Evolutionary conservation across 2,888 invertebrate species (phyloP), one percentile per base, ranked within the genome.

Genomic region (Rhaphigaster nebulosa): DNA sequence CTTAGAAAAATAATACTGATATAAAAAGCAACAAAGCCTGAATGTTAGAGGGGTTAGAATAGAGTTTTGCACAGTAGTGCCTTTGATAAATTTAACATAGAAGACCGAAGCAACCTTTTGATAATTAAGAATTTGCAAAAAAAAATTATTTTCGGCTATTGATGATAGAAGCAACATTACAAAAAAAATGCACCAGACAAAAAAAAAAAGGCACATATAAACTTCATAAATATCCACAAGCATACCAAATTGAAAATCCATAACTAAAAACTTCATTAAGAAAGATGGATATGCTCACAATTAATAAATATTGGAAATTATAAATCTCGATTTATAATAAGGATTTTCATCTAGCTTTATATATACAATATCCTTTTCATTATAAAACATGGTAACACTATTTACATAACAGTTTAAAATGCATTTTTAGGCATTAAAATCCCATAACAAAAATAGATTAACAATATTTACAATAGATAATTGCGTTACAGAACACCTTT

Each of bases 401-500:
- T 84, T 84, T 84, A 84, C 84, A 84, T 15, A 84, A 45, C 45
- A 45, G n/a, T 84, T 84, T 45, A 84, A 84, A 84, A 84, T 26
- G 45, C 20, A 84, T 50, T 84, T 80, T 45, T 45, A 84, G 50
- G 50, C 45, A 84, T 84, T 84, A 84, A 84, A 76, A 84, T 84
- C n/a, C 45, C 45, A 45, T 84, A 84, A 84, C 84, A 84, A 84
- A 84, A 45, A 84, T 84, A 84, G 84, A 45, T 13, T 50, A 84
- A 84, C 84, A 84, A 45, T 84, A 45, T 84, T 84, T 84, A 84
- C 41, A 84, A 84, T 84, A 45, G 45, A 45, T 84, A 45, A 84
- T 50, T 84, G 13, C 15, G 13, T 50, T 91, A 91, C 52, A 91
- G 87, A 54, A 91, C 88, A 34, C 91, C 91, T 38, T 91, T 90